Evolutionary conservation across 2,888 invertebrate genomes (phyloP), one percentile per base, ranked within the genome.

Genomic region (Sepiola atlantica): DNA sequence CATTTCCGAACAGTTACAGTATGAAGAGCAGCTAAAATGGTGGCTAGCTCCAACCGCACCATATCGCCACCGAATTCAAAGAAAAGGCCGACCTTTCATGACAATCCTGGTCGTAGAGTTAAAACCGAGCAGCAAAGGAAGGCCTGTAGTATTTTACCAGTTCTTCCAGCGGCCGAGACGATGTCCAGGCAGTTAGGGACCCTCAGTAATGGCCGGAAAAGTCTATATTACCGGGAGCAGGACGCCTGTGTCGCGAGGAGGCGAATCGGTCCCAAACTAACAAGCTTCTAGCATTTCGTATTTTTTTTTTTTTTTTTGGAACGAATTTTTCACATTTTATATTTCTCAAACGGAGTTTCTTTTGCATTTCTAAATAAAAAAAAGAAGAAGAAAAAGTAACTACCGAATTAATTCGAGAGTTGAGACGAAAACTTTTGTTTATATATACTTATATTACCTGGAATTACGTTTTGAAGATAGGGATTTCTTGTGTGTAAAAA

Each of bases 21-120:
- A 92, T 92, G 92, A 92, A 45, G n/a, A 45, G 92, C 92, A 92
- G 92, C 92, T 92, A 92, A 92, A n/a, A 92, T 92, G 92, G 92
- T 92, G 92, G 92, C 55, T 92, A n/a, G 92, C 92, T 92, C 54
- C 92, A 55, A 54, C 92, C 55, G 54, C 92, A 92, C 55, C 55
- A 92, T 55, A 92, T 55, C 32, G 45, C 55, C 92, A 92, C 92
- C 21, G 54, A 92, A 92, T 92, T 54, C 45, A 32, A 55, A 92
- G 28, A n/a, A 92, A 92, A 92, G n/a, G 54, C 54, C 92, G 55
- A 24, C n/a, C 45, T 92, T 92, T 92, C 45, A 92, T 92, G 32
- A 45, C n/a, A 45, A 55, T 92, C 45, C 55, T 55, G 55, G 55
- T 54, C 45, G 54, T 21, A 92, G 54, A 92, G 92, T 55, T 92